Conservation (phyloP, 2,888 invertebrate genomes). For the Hermodice carunculata region DNA sequence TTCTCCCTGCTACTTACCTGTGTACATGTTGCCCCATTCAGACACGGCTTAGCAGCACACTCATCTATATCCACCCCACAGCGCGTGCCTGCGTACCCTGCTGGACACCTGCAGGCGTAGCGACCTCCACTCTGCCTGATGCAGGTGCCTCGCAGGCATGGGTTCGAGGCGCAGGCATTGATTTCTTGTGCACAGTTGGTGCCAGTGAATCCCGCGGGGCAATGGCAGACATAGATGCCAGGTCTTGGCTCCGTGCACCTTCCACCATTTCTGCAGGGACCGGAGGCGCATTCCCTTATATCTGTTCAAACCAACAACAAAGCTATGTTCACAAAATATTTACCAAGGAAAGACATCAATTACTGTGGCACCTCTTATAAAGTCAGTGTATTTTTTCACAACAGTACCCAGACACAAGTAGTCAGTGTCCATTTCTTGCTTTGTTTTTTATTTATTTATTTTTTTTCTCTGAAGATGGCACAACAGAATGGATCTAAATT, state of each 20-base stretch:
- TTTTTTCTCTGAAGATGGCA: too few species aligned
- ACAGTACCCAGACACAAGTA: too few species aligned
- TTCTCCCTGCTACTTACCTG: not conserved
- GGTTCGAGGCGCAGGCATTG: slow-evolving; percentile 12
- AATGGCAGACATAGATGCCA: slow-evolving; percentile 20
- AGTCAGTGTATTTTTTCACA: too few species aligned
- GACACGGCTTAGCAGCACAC: slow-evolving; percentile 4
- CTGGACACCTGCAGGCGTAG: slow-evolving; percentile 10
- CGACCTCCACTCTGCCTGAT: slow-evolving; percentile 6
- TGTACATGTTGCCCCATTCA: slow-evolving; percentile 8
- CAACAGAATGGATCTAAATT: too few species aligned
- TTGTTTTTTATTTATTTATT: too few species aligned
- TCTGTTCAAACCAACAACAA: too few species aligned
- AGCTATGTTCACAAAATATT: too few species aligned
- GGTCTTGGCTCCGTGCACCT: slow-evolving; percentile 89
- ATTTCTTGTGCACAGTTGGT: slow-evolving; percentile 23
- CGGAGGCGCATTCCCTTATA: slow-evolving; percentile 68
- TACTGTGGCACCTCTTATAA: too few species aligned
- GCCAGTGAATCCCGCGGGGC: slow-evolving; percentile 9
- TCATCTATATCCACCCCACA: slow-evolving; percentile 23
- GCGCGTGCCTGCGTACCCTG: slow-evolving; percentile 17
- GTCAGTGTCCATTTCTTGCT: too few species aligned
- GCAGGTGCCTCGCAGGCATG: slow-evolving; percentile 16
- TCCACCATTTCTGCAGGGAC: slow-evolving; percentile 91
- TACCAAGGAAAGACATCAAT: too few species aligned